Base-by-base conservation (phyloP, 2,113 vertebrate genomes). In the Callaeas wilsoni region DNA sequence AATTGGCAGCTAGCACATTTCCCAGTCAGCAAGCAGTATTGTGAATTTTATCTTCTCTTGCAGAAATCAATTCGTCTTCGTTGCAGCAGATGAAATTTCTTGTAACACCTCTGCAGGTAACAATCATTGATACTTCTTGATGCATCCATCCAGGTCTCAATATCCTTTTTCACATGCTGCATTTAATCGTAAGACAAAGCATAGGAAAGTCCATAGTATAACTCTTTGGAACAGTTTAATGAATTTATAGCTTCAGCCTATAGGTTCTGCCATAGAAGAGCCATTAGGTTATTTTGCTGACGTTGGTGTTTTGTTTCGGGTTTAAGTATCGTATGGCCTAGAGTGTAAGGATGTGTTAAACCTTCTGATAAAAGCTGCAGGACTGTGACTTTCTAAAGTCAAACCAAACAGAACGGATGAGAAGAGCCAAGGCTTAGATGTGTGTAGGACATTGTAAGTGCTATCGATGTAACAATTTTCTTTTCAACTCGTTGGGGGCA, bases 11-110 rank as follows among this genome's bases (percentile, higher is more conserved):
- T 98, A 98, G 97, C 97, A 97, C 98, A 97, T 98, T 96, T 97
- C 97, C 98, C 98, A 98, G 98, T 98, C 98, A 99, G 98, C 98
- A 98, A 99, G 98, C 98, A 98, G 98, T 98, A 98, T 99, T 99
- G 98, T 99, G 98, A 99, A 99, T 99, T 98, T 99, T 99, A 99
- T 99, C 99, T 99, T 99, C 99, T 99, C 98, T 99, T 99, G 98
- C 99, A 99, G 99, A 99, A 99, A 99, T 99, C 98, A 99, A 98
- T 99, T 99, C 98, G 98, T 99, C 98, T 98, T 99, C 99, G 98
- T 99, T 99, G 99, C 99, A 98, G 98, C 99, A 98, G 99, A 99
- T 99, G 99, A 99, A 99, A 99, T 99, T 98, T 99, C 99, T 99
- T 99, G 99, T 99, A 99, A 99, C 99, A 98, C 98, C 98, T 99